Evolutionary conservation across 2,113 vertebrate genomes (phyloP), one percentile per base, ranked within the genome.

Genomic region (Myotis brandtii): DNA sequence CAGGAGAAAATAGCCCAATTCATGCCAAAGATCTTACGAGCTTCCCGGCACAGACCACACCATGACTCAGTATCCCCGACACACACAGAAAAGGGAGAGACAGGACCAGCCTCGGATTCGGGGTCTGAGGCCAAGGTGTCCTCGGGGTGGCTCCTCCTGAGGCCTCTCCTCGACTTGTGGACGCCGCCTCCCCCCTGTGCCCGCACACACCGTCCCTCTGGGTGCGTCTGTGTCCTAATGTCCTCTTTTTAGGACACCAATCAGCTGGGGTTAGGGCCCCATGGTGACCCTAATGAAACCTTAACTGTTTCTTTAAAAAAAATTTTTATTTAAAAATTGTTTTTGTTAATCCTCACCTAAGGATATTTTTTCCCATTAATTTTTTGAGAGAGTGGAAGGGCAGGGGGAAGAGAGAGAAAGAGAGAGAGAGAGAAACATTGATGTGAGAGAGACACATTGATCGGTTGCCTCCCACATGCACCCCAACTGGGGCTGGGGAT

Each of bases 31-130:
- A 32, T 25, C 23, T 59, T 1, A 7, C 10, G 21, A 30, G 40
- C 43, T 25, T 6, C 16, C 43, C 16, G 8, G 75, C 64, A 32
- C 4, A 5, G 43, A 64, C 16, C 50, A 37, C 14, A 0, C 12
- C 2, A 9, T 13, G 20, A 12, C 43, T 34, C 32, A 10, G 21
- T 9, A 17, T n/a, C 37, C 25, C 86, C 16, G 9, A 32, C 37
- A 54, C 7, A 8, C 21, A n/a, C n/a, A 34, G 14, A 23, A n/a
- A 64, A 69, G 37, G 16, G 7, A 90, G 32, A n/a, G 66, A 37
- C 17, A 4, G 0, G 9, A 32, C 11, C 16, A 0, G 2, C 20
- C 48, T 30, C 34, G 1, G 23, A 17, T 59, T 59, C 23, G 10
- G 23, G n/a, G 50, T 34, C 30, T 1, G 32, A 88, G 76, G 10